Evolutionary conservation across 2,113 vertebrate genomes (phyloP).

Genomic region (Perccottus glenii): DNA sequence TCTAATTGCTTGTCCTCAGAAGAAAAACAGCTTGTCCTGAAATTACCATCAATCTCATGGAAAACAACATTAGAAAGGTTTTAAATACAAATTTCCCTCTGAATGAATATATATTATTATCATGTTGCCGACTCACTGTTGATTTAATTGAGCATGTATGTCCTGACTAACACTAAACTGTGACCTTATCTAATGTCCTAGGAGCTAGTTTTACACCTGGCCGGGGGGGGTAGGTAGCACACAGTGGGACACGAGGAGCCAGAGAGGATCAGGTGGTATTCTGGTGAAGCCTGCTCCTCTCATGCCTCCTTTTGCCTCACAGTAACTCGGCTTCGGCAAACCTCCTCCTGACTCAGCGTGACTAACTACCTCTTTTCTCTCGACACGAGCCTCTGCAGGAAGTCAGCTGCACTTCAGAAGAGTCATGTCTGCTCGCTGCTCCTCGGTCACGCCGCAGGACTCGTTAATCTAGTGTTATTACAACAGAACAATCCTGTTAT

Average conservation of each 20-base stretch:
- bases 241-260: not conserved
- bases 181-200: constrained; percentile 26
- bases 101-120: too few relatives aligned
- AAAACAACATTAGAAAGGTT: too few relatives aligned
- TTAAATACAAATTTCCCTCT: too few relatives aligned
- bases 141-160: too few relatives aligned
- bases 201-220: constrained; percentile 49
- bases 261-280: constrained; percentile 20
- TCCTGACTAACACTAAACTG: too few relatives aligned
- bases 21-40: too few relatives aligned
- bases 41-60: too few relatives aligned
- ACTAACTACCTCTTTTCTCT: constrained; percentile 22
- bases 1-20: too few relatives aligned
- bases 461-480: constrained; percentile 33
- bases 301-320: not conserved
- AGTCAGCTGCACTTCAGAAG: constrained; percentile 32
- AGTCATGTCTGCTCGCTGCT: too few relatives aligned
- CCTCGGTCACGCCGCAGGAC: not conserved
- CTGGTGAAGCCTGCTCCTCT: not conserved
- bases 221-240: not conserved
- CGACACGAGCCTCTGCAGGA: constrained; percentile 43
- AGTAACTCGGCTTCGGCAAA: constrained; percentile 32
- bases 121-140: too few relatives aligned
- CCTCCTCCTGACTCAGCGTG: constrained; percentile 59
- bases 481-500: constrained; percentile 9